Conservation (phyloP, 2,113 vertebrate genomes). For the Ranitomeya variabilis region DNA sequence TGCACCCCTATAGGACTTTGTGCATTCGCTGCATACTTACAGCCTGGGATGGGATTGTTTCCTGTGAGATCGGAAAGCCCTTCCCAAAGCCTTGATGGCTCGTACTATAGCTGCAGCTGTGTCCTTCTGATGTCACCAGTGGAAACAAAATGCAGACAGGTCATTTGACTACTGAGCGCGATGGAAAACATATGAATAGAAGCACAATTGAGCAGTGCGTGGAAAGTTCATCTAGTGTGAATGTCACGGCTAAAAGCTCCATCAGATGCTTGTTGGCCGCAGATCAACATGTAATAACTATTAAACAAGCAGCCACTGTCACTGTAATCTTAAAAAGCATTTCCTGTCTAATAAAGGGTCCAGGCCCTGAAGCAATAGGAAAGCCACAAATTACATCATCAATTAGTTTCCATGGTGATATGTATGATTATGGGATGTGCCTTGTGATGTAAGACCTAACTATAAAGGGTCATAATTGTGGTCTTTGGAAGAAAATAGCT, state of each 20-base stretch:
- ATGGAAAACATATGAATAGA: constrained; percentile 4
- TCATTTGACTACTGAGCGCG: neutral
- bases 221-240: neutral
- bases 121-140: constrained; percentile 9
- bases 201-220: neutral
- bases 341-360: constrained; percentile 27
- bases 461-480: constrained; percentile 46
- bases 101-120: constrained; percentile 7
- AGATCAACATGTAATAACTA: constrained; percentile 14
- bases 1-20: neutral
- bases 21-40: neutral
- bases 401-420: constrained; percentile 52
- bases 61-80: constrained; percentile 2
- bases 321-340: constrained; percentile 29
- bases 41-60: neutral
- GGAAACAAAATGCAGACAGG: neutral
- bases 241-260: neutral
- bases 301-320: constrained; percentile 37
- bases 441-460: constrained; percentile 24
- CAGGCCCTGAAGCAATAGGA: constrained; percentile 37
- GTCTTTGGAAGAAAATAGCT: constrained; percentile 38
- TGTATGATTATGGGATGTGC: constrained; percentile 43
- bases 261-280: neutral
- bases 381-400: constrained; percentile 54
- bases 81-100: neutral